Conservation (phyloP, 2,113 vertebrate genomes). For the Pelusios castaneus region DNA sequence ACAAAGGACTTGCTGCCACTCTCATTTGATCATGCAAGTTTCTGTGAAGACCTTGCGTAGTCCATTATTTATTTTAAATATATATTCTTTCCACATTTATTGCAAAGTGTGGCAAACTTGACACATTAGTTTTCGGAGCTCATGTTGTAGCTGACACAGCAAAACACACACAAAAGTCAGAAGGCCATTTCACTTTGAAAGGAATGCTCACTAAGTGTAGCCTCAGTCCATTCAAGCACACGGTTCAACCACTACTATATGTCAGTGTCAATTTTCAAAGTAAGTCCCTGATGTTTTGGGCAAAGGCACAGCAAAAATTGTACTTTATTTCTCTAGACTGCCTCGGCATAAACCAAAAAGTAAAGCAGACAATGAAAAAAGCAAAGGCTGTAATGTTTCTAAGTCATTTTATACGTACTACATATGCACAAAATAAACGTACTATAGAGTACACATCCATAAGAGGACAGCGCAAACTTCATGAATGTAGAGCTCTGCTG, state of each 20-base stretch:
- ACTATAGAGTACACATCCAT: not conserved
- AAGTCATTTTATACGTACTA: not conserved
- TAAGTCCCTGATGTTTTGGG: slow-evolving; percentile 40
- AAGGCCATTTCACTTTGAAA: slow-evolving; percentile 13
- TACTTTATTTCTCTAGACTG: not conserved
- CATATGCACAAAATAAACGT: not conserved
- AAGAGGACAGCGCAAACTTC: not conserved
- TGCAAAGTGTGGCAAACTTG: not conserved
- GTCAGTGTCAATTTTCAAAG: slow-evolving; percentile 13
- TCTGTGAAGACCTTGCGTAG: not conserved
- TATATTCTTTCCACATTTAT: slow-evolving; percentile 5
- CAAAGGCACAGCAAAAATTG: slow-evolving; percentile 20
- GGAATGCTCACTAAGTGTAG: not conserved
- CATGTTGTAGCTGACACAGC: slow-evolving; percentile 50
- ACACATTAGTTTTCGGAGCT: slow-evolving; percentile 14
- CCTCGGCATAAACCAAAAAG: not conserved
- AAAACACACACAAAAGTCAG: not conserved
- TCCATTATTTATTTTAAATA: slow-evolving; percentile 31
- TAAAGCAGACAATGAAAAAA: not conserved
- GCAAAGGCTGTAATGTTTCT: not conserved
- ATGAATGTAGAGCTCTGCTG: not conserved
- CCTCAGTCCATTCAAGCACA: slow-evolving; percentile 5
- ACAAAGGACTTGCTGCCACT: not conserved
- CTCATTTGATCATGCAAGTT: not conserved
- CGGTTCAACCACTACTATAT: not conserved